Evolutionary conservation across 2,797 vertebrate species (phyloP).

Genomic region (Petrocephalus schoutedeni): DNA sequence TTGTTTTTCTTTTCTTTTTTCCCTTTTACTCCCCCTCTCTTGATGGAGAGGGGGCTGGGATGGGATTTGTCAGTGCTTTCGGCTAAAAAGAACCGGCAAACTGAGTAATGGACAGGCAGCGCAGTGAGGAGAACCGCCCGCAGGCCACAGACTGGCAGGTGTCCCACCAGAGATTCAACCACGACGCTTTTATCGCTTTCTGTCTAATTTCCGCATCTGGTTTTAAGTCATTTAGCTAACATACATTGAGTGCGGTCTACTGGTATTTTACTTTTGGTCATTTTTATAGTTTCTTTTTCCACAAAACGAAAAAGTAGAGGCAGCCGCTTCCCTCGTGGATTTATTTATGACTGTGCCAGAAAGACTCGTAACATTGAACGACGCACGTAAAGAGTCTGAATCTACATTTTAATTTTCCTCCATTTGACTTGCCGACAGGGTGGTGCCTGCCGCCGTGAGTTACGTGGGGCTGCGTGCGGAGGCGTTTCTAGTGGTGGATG

Average conservation of each 20-base stretch:
- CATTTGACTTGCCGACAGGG: neutral
- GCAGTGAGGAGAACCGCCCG: conserved; percentile 19
- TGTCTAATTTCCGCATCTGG: conserved; percentile 13
- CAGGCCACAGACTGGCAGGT: conserved; percentile 33
- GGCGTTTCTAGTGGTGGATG: neutral
- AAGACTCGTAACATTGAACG: neutral
- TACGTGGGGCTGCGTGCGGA: no score
- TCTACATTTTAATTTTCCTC: neutral
- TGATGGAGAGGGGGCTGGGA: conserved; percentile 10
- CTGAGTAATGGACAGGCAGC: conserved; percentile 13
- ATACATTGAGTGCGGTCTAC: neutral
- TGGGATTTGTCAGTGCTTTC: conserved; percentile 33
- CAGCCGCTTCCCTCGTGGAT: neutral
- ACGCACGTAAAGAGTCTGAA: neutral
- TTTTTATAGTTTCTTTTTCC: neutral
- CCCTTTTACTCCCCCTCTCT: neutral
- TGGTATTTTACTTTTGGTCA: neutral
- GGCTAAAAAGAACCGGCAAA: conserved; percentile 24
- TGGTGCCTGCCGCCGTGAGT: neutral
- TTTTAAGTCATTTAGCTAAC: conserved; percentile 19
- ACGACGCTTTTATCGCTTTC: neutral
- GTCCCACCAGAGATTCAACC: conserved; percentile 4
- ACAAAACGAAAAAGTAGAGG: neutral
- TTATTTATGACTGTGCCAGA: neutral
- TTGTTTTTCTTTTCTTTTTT: neutral